Evolutionary conservation across 2,113 vertebrate species (phyloP), one percentile per base, ranked within the genome.

Genomic region (Dolichallabes microphthalmus): DNA sequence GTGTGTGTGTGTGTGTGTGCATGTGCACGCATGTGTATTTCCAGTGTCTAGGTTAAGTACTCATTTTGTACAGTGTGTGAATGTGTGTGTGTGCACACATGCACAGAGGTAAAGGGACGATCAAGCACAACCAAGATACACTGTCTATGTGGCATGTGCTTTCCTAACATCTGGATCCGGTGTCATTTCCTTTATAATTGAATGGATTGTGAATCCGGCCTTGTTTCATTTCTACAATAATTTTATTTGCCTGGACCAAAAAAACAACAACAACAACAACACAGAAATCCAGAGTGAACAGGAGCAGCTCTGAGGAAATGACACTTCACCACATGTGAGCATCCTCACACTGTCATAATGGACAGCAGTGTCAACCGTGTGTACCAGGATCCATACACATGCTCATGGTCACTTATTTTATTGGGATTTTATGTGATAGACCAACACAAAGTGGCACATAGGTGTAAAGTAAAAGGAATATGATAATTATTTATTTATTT

Each of bases 101-200:
- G 27, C 58, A 57, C 55, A 57, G 6, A 73, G 69, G 14, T 73
- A 7, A 39, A 71, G 32, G 8, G 69, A 20, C 39, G 17, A 74
- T 45, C 20, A 22, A 50, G 20, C 10, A 22, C 35, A 74, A 73
- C 9, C 12, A 27, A 64, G 10, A 7, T 32, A 17, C 7, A 8
- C 27, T 68, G 75, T 30, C 5, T 79, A 6, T 80, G 32, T 74
- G 32, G 32, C 52, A 17, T 74, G 73, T 27, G 32, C 63, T 74
- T 39, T 25, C 39, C 4, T 12, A 53, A 75, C 45, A 75, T 75
- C 45, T 75, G 73, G 73, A 50, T 63, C 60, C 12, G 35, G 35
- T 80, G 60, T 63, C 14, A 45, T 50, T 80, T 80, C 78, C 78
- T 80, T 20, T 20, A 2, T 58, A 80, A 80, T 35, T n/a, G 5